Base-by-base conservation (phyloP, 2,888 invertebrate genomes). In the Panopea generosa region DNA sequence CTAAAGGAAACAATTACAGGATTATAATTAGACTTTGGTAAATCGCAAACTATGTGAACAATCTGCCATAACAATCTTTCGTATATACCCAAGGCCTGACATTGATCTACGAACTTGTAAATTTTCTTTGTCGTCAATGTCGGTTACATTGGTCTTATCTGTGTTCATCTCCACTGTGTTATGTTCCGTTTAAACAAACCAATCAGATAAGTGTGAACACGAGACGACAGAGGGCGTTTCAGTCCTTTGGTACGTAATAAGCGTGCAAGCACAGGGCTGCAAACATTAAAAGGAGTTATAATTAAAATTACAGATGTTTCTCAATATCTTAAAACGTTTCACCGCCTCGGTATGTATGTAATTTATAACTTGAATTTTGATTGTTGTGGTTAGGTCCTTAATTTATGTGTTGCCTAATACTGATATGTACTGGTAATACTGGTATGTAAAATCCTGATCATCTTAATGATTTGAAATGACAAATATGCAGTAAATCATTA, bases 111-210 rank as follows among this genome's bases (percentile, higher is more conserved):
- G 45, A 16, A 45, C 4, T 20, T 18, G n/a, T 20, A 20, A 11
- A 33, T 62, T 18, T 33, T 26, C 26, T 59, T 67, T 67, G 73
- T 67, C 49, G 27, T 43, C 20, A 52, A 60, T 73, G 73, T 73
- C 73, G 52, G 50, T 24, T 20, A 27, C 27, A 22, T 7, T 61
- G 61, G 62, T 62, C 49, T 49, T 67, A 73, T 73, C 73, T 18
- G 26, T 33, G 22, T 22, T 27, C 29, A 67, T 67, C 73, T 59
- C 18, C 11, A n/a, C 29, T 26, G 52, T 52, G 57, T 63, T 56
- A 71, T 57, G 56, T 63, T 71, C 59, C 50, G 47, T 55, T 29
- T 24, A 52, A 33, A 65, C 16, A 43, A 53, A 29, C 59, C 16
- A 4, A 49, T 29, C 40, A 29, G 68, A 68, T 68, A 68, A 68